phyloP scores from a whole-genome alignment of 2,888 invertebrate species.

The Trissolcus japonicus region DNA sequence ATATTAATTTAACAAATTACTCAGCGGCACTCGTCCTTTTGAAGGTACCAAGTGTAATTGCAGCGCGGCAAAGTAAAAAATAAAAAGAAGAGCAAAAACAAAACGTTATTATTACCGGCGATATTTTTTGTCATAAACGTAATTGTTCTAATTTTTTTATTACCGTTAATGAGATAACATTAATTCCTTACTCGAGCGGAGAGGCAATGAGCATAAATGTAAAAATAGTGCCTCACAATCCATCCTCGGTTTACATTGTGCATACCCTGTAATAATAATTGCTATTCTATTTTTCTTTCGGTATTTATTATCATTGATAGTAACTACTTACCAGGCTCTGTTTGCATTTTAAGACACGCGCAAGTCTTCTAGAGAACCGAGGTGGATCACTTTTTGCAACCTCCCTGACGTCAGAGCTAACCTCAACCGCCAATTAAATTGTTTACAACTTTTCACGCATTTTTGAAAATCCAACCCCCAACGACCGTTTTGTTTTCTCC shows the following conservation, averaged over 20 bases:
- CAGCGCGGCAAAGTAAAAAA: neutral
- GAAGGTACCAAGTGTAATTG: neutral
- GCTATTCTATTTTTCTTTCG: conserved; percentile 23
- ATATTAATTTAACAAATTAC: conserved; percentile 1
- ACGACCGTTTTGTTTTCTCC: too few relatives aligned
- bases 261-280: conserved; percentile 13
- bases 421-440: conserved; percentile 24
- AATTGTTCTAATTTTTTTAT: conserved; percentile 30
- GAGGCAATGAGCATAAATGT: conserved; percentile 1
- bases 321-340: conserved; percentile 27
- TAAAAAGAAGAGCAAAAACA: neutral
- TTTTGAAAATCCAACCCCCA: too few relatives aligned
- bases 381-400: conserved; percentile 49
- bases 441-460: neutral
- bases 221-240: conserved; percentile 38
- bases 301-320: conserved; percentile 42
- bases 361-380: conserved; percentile 32
- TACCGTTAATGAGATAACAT: conserved; percentile 18
- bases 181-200: conserved; percentile 13
- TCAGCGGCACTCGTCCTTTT: neutral
- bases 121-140: conserved; percentile 13
- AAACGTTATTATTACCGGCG: conserved; percentile 5
- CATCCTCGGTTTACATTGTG: conserved; percentile 25
- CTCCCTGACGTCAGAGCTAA: conserved; percentile 45
- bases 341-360: conserved; percentile 24